Conservation (phyloP, 1,140 invertebrate genomes). For the Panagrolaimus sp. region DNA sequence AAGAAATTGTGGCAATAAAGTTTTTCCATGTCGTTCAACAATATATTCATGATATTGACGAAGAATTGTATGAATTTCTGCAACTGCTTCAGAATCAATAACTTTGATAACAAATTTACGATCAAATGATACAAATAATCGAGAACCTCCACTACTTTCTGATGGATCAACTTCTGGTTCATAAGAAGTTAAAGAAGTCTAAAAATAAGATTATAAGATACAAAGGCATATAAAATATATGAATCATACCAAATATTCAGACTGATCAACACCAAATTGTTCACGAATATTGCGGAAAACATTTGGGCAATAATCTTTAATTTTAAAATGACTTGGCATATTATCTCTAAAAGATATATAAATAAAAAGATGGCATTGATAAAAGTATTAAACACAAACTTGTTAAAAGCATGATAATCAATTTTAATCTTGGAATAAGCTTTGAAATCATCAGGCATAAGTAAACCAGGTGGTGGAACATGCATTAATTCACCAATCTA, state of each 20-base stretch:
- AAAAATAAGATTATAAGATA: conserved; percentile 28
- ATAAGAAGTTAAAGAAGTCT: conserved; percentile 65
- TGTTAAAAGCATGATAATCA: conserved; percentile 98
- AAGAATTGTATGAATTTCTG: conserved; percentile 94
- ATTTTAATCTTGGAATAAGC: conserved; percentile 85
- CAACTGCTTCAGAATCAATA: conserved; percentile 91
- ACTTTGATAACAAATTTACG: conserved; percentile 85
- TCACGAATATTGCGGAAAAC: conserved; percentile 96
- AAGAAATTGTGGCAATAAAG: conserved; percentile 90
- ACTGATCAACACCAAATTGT: conserved; percentile 90
- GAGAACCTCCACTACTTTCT: conserved; percentile 85
- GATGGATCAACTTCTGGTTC: conserved; percentile 73
- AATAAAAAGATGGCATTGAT: background rate
- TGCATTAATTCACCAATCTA: conserved; percentile 82
- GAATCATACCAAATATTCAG: conserved; percentile 74
- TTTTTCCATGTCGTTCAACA: conserved; percentile 85
- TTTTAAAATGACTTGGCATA: conserved; percentile 98
- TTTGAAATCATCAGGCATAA: conserved; percentile 94
- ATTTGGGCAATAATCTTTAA: conserved; percentile 98
- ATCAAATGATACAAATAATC: conserved; percentile 92
- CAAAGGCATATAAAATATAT: conserved; percentile 17
- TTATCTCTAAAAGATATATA: conserved; percentile 72
- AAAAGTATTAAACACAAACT: conserved; percentile 67
- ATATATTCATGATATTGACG: conserved; percentile 86
- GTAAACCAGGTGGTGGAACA: conserved; percentile 94